Evolutionary conservation across 2,888 invertebrate genomes (phyloP), one percentile per base, ranked within the genome.

Genomic region (Trichogramma dendrolimi): DNA sequence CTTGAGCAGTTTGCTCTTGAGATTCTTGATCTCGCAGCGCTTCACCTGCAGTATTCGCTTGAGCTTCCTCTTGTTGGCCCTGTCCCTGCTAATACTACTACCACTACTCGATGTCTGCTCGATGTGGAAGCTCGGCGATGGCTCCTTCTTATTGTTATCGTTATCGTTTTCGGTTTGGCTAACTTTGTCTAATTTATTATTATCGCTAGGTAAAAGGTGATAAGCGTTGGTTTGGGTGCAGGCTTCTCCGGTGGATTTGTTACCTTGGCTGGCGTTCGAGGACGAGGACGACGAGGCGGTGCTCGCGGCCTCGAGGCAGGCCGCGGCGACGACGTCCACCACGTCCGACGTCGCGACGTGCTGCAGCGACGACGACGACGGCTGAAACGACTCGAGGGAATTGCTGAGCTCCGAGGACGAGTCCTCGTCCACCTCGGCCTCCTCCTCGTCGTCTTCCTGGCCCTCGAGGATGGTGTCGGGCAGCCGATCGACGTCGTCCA

Each of bases 391-490:
- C 39, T 60, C 57, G 54, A 65, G 55, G 27, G 57, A 48, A 44
- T 44, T 59, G 14, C 48, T 58, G 44, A 60, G 4, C 55, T 53
- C 27, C 27, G 60, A 48, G 6, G 40, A n/a, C 44, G 10, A 4
- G 47, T 58, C 48, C 27, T 27, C 27, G 27, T 27, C 27, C 27
- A 2, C 27, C 27, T 27, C 14, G 14, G 14, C 27, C 27, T 27
- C 27, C 27, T 27, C 27, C 2, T 27, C 27, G 27, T 27, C 27
- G 27, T 27, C 27, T 2, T 27, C 27, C 48, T 55, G 53, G 4
- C 44, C 59, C 6, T 61, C 58, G 48, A 66, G 58, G 58, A 66
- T 62, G 43, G 6, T 46, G 6, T 61, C 58, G 40, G 63, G 63
- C 39, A 63, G 38, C 44, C 55, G 60, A 8, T 66, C 61, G 50